A percentile compares a stretch with the other conserved stretches of the same genome.
Evolutionary conservation across 2,888 invertebrate species (phyloP).

Genomic region (Drosophila subsilvestris): DNA sequence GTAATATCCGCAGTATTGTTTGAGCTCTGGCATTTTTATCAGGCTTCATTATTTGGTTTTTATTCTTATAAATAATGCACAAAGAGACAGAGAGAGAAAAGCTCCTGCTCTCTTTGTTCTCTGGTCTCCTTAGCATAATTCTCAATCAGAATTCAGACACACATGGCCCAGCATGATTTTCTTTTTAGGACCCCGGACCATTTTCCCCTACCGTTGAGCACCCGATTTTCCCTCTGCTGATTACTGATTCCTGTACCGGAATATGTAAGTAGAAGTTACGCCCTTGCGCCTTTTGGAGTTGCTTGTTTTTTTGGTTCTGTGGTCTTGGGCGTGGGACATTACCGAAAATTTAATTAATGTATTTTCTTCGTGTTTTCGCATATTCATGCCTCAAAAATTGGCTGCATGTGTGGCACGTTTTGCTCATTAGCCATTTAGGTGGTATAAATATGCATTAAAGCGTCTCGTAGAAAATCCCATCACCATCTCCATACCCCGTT

Average conservation of each 20-base stretch:
- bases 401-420: constrained; percentile 68
- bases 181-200: constrained; percentile 25
- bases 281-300: constrained; percentile 58
- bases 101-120: constrained; percentile 32
- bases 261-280: constrained; percentile 65
- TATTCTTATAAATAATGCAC: constrained; percentile 65
- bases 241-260: constrained; percentile 3
- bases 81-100: constrained; percentile 9
- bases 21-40: constrained; percentile 51
- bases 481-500: neutral
- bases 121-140: constrained; percentile 54
- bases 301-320: constrained; percentile 1
- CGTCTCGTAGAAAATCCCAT: constrained; percentile 31
- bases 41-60: constrained; percentile 58
- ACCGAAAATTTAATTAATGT: constrained; percentile 75
- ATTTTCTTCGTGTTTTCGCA: constrained; percentile 78
- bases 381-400: constrained; percentile 70
- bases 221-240: constrained; percentile 1
- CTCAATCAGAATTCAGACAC: constrained; percentile 62
- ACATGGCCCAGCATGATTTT: constrained; percentile 45
- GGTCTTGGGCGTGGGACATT: constrained; percentile 10
- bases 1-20: constrained; percentile 63
- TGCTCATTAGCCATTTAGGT: constrained; percentile 73
- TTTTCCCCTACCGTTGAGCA: neutral
- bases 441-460: constrained; percentile 74